A percentile compares a stretch with the other conserved stretches of the same genome.
Conservation (phyloP, 92 coral and sea anemone species). For the Palythoa grandiflora region DNA sequence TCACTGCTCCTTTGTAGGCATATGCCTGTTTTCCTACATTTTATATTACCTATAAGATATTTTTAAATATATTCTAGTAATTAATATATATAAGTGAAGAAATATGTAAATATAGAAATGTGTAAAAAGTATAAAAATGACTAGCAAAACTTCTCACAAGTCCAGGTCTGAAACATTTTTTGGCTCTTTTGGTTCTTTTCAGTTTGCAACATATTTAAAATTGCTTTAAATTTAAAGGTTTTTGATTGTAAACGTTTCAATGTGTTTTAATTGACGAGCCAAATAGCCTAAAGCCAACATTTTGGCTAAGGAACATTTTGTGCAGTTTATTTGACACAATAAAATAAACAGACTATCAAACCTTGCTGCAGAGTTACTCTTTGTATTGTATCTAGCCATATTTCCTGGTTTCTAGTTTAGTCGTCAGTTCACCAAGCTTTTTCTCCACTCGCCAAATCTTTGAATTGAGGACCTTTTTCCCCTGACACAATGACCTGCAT, state of each 20-base stretch:
- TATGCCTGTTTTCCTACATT: background rate
- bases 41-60: background rate
- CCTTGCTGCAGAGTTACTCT: constrained; percentile 23
- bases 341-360: constrained; percentile 17
- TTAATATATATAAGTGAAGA: constrained; percentile 1
- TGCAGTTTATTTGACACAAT: constrained; percentile 14
- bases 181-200: background rate
- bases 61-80: background rate
- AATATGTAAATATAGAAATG: background rate
- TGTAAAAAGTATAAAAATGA: background rate
- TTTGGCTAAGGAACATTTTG: background rate
- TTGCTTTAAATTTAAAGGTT: background rate
- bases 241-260: background rate
- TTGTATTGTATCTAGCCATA: constrained; percentile 17
- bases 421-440: constrained; percentile 24
- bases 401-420: constrained; percentile 28
- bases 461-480: constrained; percentile 19
- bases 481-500: constrained; percentile 32
- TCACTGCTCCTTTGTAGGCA: constrained; percentile 19
- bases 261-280: constrained; percentile 1
- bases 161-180: background rate
- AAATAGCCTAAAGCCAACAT: background rate
- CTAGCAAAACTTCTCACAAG: background rate
- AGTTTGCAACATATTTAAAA: constrained; percentile 4
- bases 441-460: constrained; percentile 24